These are phyloP conservation scores for Drosophila nikananu DNA, from an alignment of 1,140 invertebrate genomes.

Conservation along the genomic window DNA sequence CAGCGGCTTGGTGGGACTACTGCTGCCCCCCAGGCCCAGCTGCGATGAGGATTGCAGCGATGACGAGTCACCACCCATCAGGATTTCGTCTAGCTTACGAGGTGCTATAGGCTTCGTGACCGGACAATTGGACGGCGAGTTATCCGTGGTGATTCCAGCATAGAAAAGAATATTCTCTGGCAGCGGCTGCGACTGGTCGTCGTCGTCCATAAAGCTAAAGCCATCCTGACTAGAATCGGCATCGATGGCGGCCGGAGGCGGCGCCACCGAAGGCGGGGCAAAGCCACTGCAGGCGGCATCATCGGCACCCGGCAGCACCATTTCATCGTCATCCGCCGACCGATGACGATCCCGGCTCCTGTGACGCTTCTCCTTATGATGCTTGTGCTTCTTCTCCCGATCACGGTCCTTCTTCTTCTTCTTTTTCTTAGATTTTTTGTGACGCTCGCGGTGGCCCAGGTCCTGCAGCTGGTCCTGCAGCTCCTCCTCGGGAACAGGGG, in stretches of 20 bases:
- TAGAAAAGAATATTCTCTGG: conserved; percentile 84
- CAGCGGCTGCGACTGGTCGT: conserved; percentile 80
- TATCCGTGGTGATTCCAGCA: conserved; percentile 83
- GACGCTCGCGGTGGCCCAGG: conserved; percentile 84
- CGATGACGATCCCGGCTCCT: conserved; percentile 67
- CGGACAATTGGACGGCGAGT: conserved; percentile 77
- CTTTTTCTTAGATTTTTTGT: conserved; percentile 92
- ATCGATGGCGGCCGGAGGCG: conserved; percentile 38
- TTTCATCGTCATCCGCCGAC: conserved; percentile 39
- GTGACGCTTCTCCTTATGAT: conserved; percentile 89
- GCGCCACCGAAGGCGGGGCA: conserved; percentile 30
- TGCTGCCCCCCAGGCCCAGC: conserved; percentile 37
- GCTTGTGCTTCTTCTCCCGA: conserved; percentile 89
- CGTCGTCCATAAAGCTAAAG: conserved; percentile 86
- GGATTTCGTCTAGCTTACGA: conserved; percentile 67
- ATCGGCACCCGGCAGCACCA: conserved; percentile 27
- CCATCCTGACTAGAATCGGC: conserved; percentile 85
- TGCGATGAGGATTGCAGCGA: conserved; percentile 59
- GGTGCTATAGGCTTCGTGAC: conserved; percentile 75
- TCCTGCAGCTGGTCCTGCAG: conserved; percentile 41
- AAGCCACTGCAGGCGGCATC: conserved; percentile 58
- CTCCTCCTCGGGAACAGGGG: conserved; percentile 67
- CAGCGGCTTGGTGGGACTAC: conserved; percentile 76
- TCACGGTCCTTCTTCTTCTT: conserved; percentile 92
- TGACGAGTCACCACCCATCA: conserved; percentile 53